phyloP scores from a whole-genome alignment of 2,113 vertebrate species.

The Atlantisia rogersi region DNA sequence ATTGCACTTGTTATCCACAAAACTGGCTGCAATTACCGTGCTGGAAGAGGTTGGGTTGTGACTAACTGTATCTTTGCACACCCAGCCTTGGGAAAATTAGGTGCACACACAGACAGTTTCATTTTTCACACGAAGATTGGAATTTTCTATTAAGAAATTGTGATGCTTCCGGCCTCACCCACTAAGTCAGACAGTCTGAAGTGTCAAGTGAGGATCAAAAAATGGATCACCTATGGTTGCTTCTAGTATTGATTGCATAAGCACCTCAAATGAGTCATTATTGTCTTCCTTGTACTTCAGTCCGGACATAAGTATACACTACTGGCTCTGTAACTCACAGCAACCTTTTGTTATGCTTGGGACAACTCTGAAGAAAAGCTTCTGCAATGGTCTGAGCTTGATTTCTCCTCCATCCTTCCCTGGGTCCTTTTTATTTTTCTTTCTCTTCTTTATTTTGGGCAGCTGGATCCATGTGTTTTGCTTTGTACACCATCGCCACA shows the following conservation, averaged over 20 bases:
- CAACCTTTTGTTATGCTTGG: neutral
- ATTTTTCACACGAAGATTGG: neutral
- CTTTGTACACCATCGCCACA: neutral
- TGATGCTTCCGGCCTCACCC: neutral
- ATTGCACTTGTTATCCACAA: slow-evolving; percentile 29
- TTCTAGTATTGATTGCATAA: neutral
- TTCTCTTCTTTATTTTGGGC: neutral
- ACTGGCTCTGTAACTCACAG: neutral
- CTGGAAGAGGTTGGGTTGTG: neutral
- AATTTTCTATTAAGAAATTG: neutral
- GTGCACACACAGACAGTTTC: neutral
- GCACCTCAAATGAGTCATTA: neutral
- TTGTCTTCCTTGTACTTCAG: neutral
- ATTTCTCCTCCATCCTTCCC: neutral
- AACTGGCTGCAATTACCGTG: slow-evolving; percentile 33
- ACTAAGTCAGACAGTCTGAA: neutral
- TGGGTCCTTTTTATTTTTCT: neutral
- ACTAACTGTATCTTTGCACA: neutral
- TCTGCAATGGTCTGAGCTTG: neutral
- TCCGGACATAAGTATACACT: neutral
- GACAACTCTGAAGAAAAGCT: neutral
- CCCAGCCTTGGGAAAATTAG: neutral
- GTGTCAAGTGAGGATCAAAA: neutral
- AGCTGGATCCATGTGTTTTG: neutral
- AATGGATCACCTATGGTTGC: neutral